Percentiles rank a stretch among this genome's conserved stretches.
These are phyloP conservation scores for Girardinichthys multiradiatus DNA, from an alignment of 2,113 vertebrate genomes.

Conservation along the genomic window DNA sequence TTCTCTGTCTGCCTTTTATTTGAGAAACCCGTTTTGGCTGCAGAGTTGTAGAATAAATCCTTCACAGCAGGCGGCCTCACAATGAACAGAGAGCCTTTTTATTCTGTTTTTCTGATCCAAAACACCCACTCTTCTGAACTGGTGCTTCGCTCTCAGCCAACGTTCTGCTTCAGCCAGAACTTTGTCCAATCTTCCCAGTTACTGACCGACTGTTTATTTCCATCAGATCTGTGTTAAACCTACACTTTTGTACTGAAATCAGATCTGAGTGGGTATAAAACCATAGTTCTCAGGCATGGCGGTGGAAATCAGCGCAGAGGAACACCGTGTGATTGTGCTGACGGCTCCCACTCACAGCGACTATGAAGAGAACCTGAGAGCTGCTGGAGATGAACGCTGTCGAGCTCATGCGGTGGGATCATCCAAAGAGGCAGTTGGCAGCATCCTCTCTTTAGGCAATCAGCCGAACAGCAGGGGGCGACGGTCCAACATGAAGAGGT, in stretches of 20 bases:
- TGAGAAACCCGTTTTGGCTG: conserved; percentile 15
- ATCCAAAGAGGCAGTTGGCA: not conserved
- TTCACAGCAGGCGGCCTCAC: not conserved
- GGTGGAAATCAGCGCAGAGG: not conserved
- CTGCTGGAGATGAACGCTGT: not conserved
- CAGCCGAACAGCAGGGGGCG: conserved; percentile 15
- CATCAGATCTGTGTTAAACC: not conserved
- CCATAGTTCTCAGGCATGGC: not conserved
- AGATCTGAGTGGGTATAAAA: not conserved
- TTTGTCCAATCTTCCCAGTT: not conserved
- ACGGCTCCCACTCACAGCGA: not conserved
- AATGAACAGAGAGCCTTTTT: not conserved
- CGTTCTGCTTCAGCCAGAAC: conserved; percentile 1
- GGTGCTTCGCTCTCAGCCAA: not conserved
- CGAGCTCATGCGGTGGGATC: not conserved
- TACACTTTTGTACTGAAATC: no score
- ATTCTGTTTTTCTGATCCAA: conserved; percentile 18
- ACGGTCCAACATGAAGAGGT: not conserved
- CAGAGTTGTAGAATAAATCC: conserved; percentile 8
- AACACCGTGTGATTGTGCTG: not conserved
- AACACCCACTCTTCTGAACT: conserved; percentile 22
- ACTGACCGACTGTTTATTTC: not conserved
- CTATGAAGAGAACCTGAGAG: not conserved
- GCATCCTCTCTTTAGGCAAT: not conserved
- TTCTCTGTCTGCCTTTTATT: not conserved